Evolutionary conservation across 2,113 vertebrate species (phyloP), one percentile per base, ranked within the genome.

Genomic region (Syrrhaptes paradoxus): DNA sequence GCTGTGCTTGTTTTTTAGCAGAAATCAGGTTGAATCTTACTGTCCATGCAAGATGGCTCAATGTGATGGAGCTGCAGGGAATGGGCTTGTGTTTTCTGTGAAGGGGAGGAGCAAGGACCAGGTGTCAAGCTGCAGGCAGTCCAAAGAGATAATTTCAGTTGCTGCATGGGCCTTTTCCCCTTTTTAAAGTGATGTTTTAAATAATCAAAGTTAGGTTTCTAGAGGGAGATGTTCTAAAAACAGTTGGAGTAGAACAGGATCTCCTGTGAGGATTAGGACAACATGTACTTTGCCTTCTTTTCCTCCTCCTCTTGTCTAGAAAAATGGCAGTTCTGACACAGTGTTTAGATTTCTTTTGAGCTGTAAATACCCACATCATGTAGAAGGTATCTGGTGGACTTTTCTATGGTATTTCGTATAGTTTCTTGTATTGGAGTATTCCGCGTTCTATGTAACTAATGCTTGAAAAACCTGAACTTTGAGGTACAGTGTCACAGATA

Each of bases 21-120:
- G 54, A 49, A 55, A 20, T n/a, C 16, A 3, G 38, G 13, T 20
- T 18, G 52, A 65, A 17, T 45, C 0, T 1, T 32, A 20, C 31
- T 45, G 41, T 26, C 28, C 13, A 14, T 29, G 58, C 19, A n/a
- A 51, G 48, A 54, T n/a, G 24, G 17, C 17, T 8, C 3, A 4
- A 4, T 61, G 77, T 28, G 36, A 55, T 12, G 13, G 46, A 49
- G 59, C 72, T 73, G 48, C 20, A 10, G 58, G 76, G 52, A 82
- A n/a, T 0, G 6, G 54, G 14, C 14, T 3, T 29, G 0, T 29
- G 7, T 62, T 68, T 83, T 55, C 28, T 34, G 21, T 21, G n/a
- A 52, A 17, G 15, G 48, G 17, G 21, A 21, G 36, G 43, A 61
- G 59, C 18, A 41, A 32, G 63, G 51, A 43, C 38, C 25, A 8